Evolutionary conservation across 2,888 invertebrate genomes (phyloP), one percentile per base, ranked within the genome.

Genomic region (Cylindroiulus punctatus): DNA sequence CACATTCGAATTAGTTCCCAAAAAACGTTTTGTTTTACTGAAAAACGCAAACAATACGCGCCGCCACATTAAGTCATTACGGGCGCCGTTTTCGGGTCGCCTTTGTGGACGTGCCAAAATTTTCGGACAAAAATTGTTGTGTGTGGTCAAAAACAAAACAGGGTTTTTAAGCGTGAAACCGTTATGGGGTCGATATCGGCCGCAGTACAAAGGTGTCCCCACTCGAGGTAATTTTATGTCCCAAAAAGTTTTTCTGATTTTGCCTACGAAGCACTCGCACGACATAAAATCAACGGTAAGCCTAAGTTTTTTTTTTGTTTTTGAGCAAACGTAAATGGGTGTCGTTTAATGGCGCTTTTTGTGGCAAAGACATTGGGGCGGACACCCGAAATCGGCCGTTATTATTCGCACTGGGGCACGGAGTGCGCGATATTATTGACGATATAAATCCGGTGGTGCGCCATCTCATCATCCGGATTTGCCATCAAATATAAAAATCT

Each of bases 401-500:
- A 26, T 26, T 26, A 26, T 65, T 12, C n/a, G 17, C 17, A 4
- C n/a, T n/a, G 81, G 81, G 36, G 81, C 30, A 81, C 3, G 7
- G 81, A 81, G 81, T 36, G 36, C 52, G 52, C n/a, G n/a, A n/a
- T 52, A 52, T n/a, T 52, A 52, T 52, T 52, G 81, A 19, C n/a
- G 81, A 36, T 30, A 30, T 30, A 81, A 36, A 30, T 19, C 19
- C 17, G 36, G 81, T 81, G 17, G 8, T n/a, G 17, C 30, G 30
- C 22, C 7, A 82, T 32, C n/a, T 82, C n/a, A 26, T 14, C 81
- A 36, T 81, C 40, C 32, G 5, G 19, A n/a, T 42, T 36, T 36
- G 36, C 42, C 82, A 82, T 82, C 82, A 82, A 42, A 65, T 85
- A 85, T 57, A 12, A 85, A 57, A 85, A 36, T 52, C 8, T 32